These are phyloP conservation scores for Drosophila kambysellisi DNA, from an alignment of 2,888 invertebrate genomes.

Conservation along the genomic window DNA sequence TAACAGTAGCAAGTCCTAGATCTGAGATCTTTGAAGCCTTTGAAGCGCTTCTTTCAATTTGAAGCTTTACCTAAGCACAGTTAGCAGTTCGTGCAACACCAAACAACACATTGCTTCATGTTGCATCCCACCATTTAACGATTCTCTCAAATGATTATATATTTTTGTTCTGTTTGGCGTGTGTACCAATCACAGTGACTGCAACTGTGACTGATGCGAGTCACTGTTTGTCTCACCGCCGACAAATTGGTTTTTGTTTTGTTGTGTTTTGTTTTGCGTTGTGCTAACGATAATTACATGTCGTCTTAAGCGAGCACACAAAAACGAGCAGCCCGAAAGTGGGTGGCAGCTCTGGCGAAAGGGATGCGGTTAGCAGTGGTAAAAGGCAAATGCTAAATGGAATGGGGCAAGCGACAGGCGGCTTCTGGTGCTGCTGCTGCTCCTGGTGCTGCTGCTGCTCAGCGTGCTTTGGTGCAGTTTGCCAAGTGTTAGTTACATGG, in stretches of 20 bases:
- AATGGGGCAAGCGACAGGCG: constrained; percentile 1
- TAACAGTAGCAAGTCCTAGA: neutral
- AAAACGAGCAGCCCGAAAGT: constrained; percentile 7
- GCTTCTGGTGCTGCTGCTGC: neutral
- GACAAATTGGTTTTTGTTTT: constrained; percentile 14
- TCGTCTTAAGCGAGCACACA: constrained; percentile 60
- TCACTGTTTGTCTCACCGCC: constrained; percentile 37
- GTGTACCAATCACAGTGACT: constrained; percentile 21
- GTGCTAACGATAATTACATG: constrained; percentile 77
- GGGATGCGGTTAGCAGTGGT: neutral
- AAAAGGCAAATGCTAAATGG: neutral
- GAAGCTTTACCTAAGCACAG: neutral
- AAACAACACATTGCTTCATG: neutral
- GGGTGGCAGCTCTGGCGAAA: constrained; percentile 7
- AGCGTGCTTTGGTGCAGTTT: constrained; percentile 28
- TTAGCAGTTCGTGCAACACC: neutral
- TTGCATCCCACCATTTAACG: too few species aligned
- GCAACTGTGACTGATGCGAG: neutral
- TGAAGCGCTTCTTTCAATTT: neutral
- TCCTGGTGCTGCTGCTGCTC: neutral
- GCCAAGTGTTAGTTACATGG: constrained; percentile 77
- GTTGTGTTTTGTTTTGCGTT: neutral
- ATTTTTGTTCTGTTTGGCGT: neutral
- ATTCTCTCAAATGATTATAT: neutral
- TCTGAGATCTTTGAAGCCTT: neutral